Conservation (phyloP, 2,113 vertebrate genomes). For the Garra rufa region DNA sequence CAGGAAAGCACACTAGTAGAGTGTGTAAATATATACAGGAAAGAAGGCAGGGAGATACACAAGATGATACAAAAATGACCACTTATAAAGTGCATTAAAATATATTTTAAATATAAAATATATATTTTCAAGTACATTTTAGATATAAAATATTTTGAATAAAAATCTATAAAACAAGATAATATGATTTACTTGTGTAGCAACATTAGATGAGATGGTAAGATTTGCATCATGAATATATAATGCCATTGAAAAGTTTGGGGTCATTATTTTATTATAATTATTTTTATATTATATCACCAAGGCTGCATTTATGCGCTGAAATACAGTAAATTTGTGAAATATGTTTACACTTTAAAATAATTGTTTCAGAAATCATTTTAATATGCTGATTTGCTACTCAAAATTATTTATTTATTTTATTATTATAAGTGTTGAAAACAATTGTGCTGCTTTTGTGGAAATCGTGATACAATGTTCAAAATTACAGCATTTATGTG, state of each 20-base stretch:
- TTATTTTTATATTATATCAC: no score
- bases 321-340: background rate
- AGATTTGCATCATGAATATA: background rate
- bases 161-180: background rate
- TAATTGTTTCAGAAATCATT: no score
- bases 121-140: background rate
- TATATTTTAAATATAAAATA: no score
- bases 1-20: conserved; percentile 29
- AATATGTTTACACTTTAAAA: background rate
- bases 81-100: background rate
- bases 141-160: background rate
- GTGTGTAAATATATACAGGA: background rate
- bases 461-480: background rate
- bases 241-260: background rate
- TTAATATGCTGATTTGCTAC: no score
- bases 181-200: background rate
- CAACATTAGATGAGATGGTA: background rate
- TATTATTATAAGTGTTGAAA: no score
- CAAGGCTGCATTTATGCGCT: background rate
- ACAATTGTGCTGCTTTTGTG: background rate
- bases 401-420: no score
- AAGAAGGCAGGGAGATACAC: background rate
- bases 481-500: no score
- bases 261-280: no score
- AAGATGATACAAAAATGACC: background rate